A percentile compares a stretch with the other conserved stretches of the same genome.
phyloP scores from a whole-genome alignment of 1,140 invertebrate genomes.

The Lamellibrachia luymesi region DNA sequence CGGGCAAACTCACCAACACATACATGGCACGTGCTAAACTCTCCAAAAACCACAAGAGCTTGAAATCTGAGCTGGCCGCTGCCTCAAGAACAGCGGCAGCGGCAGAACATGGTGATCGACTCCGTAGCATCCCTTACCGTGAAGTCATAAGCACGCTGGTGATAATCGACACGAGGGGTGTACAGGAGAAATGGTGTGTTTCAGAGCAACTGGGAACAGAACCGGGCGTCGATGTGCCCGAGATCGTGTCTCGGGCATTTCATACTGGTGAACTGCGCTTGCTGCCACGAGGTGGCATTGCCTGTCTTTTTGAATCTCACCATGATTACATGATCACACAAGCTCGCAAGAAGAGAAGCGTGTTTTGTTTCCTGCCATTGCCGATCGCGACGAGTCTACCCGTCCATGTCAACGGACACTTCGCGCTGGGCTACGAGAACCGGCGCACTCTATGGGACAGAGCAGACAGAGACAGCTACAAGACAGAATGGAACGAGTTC shows the following conservation, averaged over 20 bases:
- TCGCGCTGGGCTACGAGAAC: constrained; percentile 33
- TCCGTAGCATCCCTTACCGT: background rate
- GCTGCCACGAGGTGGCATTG: background rate
- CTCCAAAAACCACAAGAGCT: background rate
- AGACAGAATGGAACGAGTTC: constrained; percentile 37
- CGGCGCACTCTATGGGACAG: constrained; percentile 27
- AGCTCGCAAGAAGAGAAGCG: background rate
- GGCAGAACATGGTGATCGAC: background rate
- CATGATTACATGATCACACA: background rate
- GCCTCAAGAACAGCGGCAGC: background rate
- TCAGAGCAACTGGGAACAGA: constrained; percentile 37
- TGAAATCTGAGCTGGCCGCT: background rate
- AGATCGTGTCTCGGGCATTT: background rate
- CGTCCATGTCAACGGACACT: constrained; percentile 33
- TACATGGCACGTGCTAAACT: background rate
- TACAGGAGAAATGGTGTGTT: constrained; percentile 30
- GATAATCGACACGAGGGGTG: constrained; percentile 12
- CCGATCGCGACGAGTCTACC: constrained; percentile 30
- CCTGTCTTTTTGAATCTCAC: constrained; percentile 3
- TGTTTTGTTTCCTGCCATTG: background rate
- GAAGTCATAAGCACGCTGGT: background rate
- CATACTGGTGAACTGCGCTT: background rate
- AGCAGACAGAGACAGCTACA: constrained; percentile 28
- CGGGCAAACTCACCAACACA: constrained; percentile 10
- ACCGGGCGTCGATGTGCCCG: constrained; percentile 11